A percentile compares a stretch with the other conserved stretches of the same genome.
These are phyloP conservation scores for Catharus ustulatus DNA, from an alignment of 2,797 vertebrate genomes.

Conservation along the genomic window DNA sequence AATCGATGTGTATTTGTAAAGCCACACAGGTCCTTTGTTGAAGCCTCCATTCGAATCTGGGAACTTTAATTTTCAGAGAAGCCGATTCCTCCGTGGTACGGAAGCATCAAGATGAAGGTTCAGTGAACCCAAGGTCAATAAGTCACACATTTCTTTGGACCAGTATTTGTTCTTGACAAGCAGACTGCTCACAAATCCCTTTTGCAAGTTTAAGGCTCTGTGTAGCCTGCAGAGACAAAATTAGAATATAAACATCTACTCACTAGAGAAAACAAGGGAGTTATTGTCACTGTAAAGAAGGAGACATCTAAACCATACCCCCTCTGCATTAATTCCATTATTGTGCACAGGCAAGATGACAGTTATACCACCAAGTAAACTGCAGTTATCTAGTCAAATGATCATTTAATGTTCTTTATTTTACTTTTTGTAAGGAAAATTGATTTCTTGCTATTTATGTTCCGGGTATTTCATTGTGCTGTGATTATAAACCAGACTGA, in stretches of 20 bases:
- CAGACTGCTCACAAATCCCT: slow-evolving; percentile 64
- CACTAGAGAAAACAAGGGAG: slow-evolving; percentile 70
- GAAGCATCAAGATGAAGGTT: slow-evolving; percentile 52
- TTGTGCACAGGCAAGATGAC: slow-evolving; percentile 57
- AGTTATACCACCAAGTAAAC: slow-evolving; percentile 65
- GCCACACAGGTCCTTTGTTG: not conserved
- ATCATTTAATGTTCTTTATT: slow-evolving; percentile 75
- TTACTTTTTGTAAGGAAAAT: slow-evolving; percentile 72
- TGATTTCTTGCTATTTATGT: slow-evolving; percentile 74
- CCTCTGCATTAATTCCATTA: slow-evolving; percentile 64
- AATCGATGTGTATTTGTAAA: slow-evolving; percentile 38
- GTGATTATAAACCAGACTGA: slow-evolving; percentile 69
- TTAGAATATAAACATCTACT: slow-evolving; percentile 72
- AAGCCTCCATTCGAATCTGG: slow-evolving; percentile 24
- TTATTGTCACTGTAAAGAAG: slow-evolving; percentile 72
- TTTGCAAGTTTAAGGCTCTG: slow-evolving; percentile 63
- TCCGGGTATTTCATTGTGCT: slow-evolving; percentile 63
- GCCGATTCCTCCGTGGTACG: not conserved
- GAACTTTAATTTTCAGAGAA: slow-evolving; percentile 34
- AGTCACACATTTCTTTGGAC: slow-evolving; percentile 52
- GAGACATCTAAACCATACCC: slow-evolving; percentile 56
- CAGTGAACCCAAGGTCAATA: slow-evolving; percentile 59
- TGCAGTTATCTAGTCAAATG: slow-evolving; percentile 72
- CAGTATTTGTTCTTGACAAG: slow-evolving; percentile 63
- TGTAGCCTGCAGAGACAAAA: slow-evolving; percentile 70